Evolutionary conservation across 1,140 invertebrate species (phyloP), one percentile per base, ranked within the genome.

Genomic region (Scylla paramamosain): DNA sequence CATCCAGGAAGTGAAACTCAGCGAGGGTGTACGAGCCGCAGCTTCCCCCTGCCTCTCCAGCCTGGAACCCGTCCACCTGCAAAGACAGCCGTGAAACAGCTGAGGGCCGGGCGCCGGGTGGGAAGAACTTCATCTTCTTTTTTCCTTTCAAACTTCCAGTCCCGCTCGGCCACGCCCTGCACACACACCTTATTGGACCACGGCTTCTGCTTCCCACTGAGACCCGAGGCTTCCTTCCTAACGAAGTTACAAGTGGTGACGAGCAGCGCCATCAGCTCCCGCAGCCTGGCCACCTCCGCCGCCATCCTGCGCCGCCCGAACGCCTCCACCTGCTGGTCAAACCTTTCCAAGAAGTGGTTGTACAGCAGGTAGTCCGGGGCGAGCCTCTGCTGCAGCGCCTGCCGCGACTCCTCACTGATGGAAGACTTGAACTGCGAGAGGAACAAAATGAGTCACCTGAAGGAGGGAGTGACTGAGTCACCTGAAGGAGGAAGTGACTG

Each of bases 291-390:
- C 67, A 96, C 92, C 39, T 96, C 96, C 87, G 45, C 16, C 12
- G 82, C 93, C 96, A 96, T 96, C 32, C 93, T 45, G 0, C 94
- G 59, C 48, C 87, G 90, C 87, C 96, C 96, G 90, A 96, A 96
- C 25, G 29, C 39, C 7, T 95, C 92, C 14, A 96, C 95, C 29
- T 93, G 84, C 39, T 67, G 16, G 28, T 96, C 95, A n/a, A 96
- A 94, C 83, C 93, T 93, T 7, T 52, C 25, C 14, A n/a, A 0
- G 90, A 96, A 96, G 90, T 96, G 91, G 10, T 88, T 28, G 95
- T 96, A 96, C 10, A 96, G 46, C 46, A 92, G 93, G 84, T 91
- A 95, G 84, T 96, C 96, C 48, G 88, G 93, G n/a, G 31, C 59
- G 29, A 96, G 93, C 45, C 93, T 94, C n/a, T 45, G 29, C 32